Percentiles rank a stretch among this genome's conserved stretches.
Conservation (phyloP, 2,797 vertebrate genomes). For the Protosalanx chinensis region DNA sequence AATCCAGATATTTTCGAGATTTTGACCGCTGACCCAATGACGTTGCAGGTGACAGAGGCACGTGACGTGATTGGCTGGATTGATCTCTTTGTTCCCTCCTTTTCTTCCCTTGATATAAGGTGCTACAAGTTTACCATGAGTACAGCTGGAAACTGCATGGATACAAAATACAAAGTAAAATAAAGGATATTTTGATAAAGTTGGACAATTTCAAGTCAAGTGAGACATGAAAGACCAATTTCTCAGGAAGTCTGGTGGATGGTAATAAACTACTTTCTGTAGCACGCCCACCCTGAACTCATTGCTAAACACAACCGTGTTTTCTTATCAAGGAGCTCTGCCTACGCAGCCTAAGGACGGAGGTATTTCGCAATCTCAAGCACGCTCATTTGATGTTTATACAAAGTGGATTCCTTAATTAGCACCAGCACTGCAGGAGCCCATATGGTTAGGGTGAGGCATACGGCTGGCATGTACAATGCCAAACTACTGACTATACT, state of each 20-base stretch:
- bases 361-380: constrained; percentile 34
- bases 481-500: not conserved
- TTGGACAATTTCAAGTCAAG: not conserved
- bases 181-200: too few relatives aligned
- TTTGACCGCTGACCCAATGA: constrained; percentile 1
- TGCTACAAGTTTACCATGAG: constrained; percentile 31
- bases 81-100: constrained; percentile 9
- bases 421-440: constrained; percentile 52
- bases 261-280: constrained; percentile 21
- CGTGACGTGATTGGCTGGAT: not conserved
- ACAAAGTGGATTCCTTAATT: constrained; percentile 45
- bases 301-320: constrained; percentile 16
- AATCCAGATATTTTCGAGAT: not conserved
- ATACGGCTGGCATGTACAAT: not conserved
- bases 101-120: constrained; percentile 26
- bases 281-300: constrained; percentile 19
- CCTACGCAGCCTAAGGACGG: constrained; percentile 27
- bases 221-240: constrained; percentile 14
- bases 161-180: constrained; percentile 14
- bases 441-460: constrained; percentile 33
- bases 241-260: constrained; percentile 13
- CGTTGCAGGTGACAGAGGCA: not conserved
- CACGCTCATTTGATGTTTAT: constrained; percentile 53
- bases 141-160: constrained; percentile 22
- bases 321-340: constrained; percentile 26